Evolutionary conservation across 2,888 invertebrate genomes (phyloP).

Genomic region (Microdon myrmicae): DNA sequence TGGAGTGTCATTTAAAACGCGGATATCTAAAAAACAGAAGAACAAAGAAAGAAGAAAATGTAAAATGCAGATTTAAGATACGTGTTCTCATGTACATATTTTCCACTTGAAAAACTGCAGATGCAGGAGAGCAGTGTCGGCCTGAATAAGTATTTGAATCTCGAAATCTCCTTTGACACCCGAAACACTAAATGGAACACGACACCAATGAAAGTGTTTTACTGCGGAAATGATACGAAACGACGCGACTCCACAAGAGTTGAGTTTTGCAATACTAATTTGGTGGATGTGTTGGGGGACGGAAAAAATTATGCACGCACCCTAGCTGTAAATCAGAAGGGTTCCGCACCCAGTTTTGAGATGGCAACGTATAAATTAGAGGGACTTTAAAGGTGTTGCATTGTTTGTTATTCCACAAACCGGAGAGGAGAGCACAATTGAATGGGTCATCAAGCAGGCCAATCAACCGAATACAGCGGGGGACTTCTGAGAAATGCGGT

Average conservation of each 20-base stretch:
- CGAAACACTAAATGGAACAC: conserved; percentile 19
- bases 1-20: conserved; percentile 40
- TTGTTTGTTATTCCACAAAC: neutral
- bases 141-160: conserved; percentile 13
- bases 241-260: conserved; percentile 5
- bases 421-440: conserved; percentile 13
- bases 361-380: neutral
- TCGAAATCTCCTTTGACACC: conserved; percentile 33
- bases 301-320: neutral
- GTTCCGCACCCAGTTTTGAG: conserved; percentile 22
- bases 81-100: conserved; percentile 18
- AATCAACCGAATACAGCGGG: too few relatives aligned
- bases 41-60: conserved; percentile 3
- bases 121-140: conserved; percentile 19
- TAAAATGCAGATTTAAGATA: neutral
- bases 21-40: conserved; percentile 26
- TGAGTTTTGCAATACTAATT: conserved; percentile 36
- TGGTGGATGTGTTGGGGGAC: conserved; percentile 3
- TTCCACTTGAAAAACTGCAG: conserved; percentile 43
- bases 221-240: neutral
- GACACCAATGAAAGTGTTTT: conserved; percentile 31
- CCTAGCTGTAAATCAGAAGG: conserved; percentile 10
- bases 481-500: too few relatives aligned
- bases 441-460: conserved; percentile 30
- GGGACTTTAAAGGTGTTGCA: conserved; percentile 3